Base-by-base conservation (phyloP, 2,888 invertebrate genomes). In the Rhingia campestris region DNA sequence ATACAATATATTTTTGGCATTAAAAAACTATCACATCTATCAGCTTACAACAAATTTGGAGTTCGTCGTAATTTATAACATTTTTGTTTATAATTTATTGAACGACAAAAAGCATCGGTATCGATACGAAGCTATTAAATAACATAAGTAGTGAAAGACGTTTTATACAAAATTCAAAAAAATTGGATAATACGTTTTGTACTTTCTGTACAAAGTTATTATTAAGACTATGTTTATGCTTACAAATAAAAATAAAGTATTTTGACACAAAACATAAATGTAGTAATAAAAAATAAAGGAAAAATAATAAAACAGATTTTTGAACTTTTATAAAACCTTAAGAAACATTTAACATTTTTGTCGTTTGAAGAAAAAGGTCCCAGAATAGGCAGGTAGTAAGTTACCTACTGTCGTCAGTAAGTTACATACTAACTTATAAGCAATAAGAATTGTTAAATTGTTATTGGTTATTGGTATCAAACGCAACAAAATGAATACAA, bases 11-110 rank as follows among this genome's bases (percentile, higher is more conserved):
- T 70, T 75, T 76, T 81, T 77, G 77, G 81, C 66, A 77, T 72
- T 77, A 70, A 70, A 70, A 80, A 72, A 41, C 45, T 81, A 76
- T 81, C 66, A 77, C 77, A 77, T 66, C 59, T 54, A 67, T 56
- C 37, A 54, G 37, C 63, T 51, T 58, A 43, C 7, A 33, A 56
- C 56, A 49, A 54, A 61, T 35, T 59, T 56, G 56, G 39, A 12
- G 41, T 35, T 73, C 37, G 30, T 76, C 47, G 37, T 39, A 30
- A 45, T 56, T 22, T 22, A 22, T 53, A 73, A 30, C 51, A 39
- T 39, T 7, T 53, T 73, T 22, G 22, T 22, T 22, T 47, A 10
- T 51, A 39, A 22, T 41, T 45, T 9, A 41, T 30, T 51, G 30
- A 67, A 54, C 53, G 54, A 53, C 59, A 76, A 69, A 75, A 69